Evolutionary conservation across 2,113 vertebrate species (phyloP).

Genomic region (Urocolius indicus): DNA sequence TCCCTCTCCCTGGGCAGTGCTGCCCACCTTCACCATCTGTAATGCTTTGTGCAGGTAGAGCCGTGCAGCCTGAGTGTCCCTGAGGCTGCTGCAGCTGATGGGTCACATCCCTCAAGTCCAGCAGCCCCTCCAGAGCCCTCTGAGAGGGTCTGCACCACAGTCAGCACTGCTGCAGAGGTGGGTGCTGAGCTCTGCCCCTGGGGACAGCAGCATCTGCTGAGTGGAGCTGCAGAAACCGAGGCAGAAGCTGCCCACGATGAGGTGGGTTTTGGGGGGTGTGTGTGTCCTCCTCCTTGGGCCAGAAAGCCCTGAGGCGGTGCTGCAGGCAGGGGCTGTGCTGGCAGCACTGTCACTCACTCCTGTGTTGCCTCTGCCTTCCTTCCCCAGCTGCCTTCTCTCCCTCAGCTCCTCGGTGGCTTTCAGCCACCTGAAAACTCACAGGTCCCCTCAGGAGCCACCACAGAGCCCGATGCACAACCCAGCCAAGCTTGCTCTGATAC

Average conservation of each 20-base stretch:
- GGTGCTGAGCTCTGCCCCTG: background rate
- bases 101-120: fast-evolving
- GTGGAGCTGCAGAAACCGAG: fast-evolving
- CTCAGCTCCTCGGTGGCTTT: background rate
- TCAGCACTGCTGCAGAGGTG: background rate
- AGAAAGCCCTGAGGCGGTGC: background rate
- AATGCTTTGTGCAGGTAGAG: background rate
- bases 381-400: background rate
- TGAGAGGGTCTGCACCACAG: fast-evolving
- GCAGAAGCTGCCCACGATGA: fast-evolving
- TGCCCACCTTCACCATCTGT: background rate
- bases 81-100: fast-evolving
- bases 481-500: fast-evolving
- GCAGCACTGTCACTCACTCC: background rate
- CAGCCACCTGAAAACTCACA: fast-evolving
- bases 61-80: background rate
- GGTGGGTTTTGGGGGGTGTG: background rate
- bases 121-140: background rate
- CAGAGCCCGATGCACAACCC: fast-evolving
- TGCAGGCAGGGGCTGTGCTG: background rate
- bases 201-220: fast-evolving
- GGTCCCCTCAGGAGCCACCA: fast-evolving
- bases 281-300: fast-evolving
- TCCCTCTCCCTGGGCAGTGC: fast-evolving
- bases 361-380: background rate